Conservation (phyloP, 2,797 vertebrate genomes). For the Hypotaenidia okinawae region DNA sequence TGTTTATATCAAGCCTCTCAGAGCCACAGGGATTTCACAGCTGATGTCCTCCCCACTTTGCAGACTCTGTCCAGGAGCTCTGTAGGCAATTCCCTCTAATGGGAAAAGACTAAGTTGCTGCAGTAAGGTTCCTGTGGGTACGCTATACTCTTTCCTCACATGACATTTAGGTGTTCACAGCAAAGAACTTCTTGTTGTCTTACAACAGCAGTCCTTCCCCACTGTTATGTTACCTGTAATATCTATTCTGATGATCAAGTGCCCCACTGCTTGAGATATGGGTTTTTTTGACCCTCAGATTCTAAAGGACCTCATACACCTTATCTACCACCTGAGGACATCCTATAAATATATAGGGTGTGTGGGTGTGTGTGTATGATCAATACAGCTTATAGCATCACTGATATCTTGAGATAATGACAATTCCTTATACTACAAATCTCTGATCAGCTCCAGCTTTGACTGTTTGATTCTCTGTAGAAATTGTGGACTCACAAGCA, state of each 20-base stretch:
- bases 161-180: fast-evolving
- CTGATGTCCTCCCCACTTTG: not conserved
- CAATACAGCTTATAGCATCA: not conserved
- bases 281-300: not conserved
- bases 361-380: too few relatives aligned
- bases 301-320: not conserved
- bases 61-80: not conserved
- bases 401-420: not conserved
- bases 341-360: not conserved
- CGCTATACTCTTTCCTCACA: not conserved
- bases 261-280: not conserved
- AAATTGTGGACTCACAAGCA: not conserved
- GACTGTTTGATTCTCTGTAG: not conserved
- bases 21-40: not conserved
- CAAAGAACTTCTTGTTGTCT: not conserved
- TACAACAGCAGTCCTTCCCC: not conserved
- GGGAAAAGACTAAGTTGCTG: not conserved
- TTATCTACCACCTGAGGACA: not conserved
- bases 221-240: not conserved
- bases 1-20: not conserved
- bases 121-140: not conserved
- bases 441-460: not conserved
- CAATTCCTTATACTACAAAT: not conserved
- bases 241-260: fast-evolving
- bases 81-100: not conserved